Conservation (phyloP, 2,113 vertebrate species). For the Brienomyrus longianalis region DNA sequence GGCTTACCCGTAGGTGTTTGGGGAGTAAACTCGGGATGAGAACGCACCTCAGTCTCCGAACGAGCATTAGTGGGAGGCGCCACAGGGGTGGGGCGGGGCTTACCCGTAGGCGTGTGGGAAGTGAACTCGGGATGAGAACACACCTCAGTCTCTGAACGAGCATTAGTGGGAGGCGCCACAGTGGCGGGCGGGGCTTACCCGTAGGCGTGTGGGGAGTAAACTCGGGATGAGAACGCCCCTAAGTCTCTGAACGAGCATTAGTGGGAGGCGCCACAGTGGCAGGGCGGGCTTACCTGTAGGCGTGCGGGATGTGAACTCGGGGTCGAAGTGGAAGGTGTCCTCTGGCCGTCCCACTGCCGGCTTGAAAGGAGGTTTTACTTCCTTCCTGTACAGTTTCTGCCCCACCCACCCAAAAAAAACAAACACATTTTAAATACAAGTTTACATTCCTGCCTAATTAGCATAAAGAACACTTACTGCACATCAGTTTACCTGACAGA, state of each 20-base stretch:
- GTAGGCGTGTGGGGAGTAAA: too few species aligned
- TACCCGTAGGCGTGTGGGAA: too few species aligned
- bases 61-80: too few species aligned
- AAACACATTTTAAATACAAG: neutral
- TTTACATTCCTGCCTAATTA: neutral
- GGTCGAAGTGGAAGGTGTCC: constrained; percentile 95
- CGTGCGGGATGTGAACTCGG: constrained; percentile 89
- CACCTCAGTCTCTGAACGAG: too few species aligned
- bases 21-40: too few species aligned
- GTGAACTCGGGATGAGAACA: too few species aligned
- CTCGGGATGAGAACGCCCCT: too few species aligned
- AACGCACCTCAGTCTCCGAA: too few species aligned
- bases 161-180: too few species aligned
- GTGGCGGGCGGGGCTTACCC: too few species aligned
- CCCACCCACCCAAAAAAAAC: constrained; percentile 2
- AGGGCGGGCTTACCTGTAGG: constrained; percentile 71
- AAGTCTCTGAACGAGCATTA: neutral
- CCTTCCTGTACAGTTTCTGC: constrained; percentile 83
- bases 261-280: neutral
- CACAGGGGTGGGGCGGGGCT: neutral
- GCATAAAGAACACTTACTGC: neutral
- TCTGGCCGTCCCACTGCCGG: constrained; percentile 87
- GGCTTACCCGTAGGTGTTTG: too few species aligned
- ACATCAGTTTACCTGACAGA: neutral
- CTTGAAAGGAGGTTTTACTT: constrained; percentile 88